Percentiles rank a stretch among this genome's conserved stretches.
phyloP scores from a whole-genome alignment of 2,888 invertebrate genomes.

The Frankliniella intonsa region DNA sequence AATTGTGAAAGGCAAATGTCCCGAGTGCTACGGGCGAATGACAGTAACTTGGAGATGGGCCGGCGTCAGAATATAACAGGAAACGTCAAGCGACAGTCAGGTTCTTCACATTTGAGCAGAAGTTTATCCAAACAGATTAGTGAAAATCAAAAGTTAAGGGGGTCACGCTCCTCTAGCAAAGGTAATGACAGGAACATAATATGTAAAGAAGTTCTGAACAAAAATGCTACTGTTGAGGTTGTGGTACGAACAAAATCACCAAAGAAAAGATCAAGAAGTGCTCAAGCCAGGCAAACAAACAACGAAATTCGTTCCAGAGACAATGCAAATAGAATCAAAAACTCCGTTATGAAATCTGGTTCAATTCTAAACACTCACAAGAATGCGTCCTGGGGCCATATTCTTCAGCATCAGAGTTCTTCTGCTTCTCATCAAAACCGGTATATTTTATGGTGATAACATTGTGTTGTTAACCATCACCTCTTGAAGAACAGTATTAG shows the following conservation, averaged over 20 bases:
- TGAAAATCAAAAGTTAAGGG: neutral
- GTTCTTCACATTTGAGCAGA: neutral
- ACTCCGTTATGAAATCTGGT: no score
- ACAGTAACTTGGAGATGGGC: neutral
- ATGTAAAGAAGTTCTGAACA: neutral
- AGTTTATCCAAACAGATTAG: neutral
- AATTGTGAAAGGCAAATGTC: conserved; percentile 1
- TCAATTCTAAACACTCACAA: neutral
- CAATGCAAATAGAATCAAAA: neutral
- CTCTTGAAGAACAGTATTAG: neutral
- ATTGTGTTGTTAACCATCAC: neutral
- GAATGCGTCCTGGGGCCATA: conserved; percentile 7
- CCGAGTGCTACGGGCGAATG: neutral
- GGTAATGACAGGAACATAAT: neutral
- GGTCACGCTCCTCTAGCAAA: neutral
- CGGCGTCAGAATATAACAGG: neutral
- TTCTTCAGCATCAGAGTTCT: neutral
- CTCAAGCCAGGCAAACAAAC: neutral
- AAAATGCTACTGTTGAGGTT: neutral
- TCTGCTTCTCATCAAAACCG: neutral
- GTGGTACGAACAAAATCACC: neutral
- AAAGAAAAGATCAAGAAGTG: neutral
- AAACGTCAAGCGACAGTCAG: neutral
- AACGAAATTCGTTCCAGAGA: neutral
- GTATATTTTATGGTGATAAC: neutral